A percentile compares a stretch with the other conserved stretches of the same genome.
Evolutionary conservation across 2,797 vertebrate species (phyloP).

Genomic region (Gallinago nigripennis): DNA sequence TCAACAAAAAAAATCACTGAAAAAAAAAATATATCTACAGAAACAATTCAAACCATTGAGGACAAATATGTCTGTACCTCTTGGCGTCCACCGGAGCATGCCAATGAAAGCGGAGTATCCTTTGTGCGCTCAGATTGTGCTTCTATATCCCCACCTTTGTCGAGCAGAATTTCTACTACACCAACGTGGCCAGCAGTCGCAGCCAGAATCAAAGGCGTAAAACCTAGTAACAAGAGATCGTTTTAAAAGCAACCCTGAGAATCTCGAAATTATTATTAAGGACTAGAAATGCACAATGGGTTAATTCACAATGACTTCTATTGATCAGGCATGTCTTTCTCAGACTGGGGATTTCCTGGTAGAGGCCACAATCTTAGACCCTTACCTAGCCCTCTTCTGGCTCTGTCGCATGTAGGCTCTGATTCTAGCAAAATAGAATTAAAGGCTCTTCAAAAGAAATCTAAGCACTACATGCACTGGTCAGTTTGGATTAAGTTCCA

Average conservation of each 20-base stretch:
- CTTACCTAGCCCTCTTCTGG: neutral
- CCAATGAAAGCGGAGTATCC: constrained; percentile 97
- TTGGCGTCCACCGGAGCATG: constrained; percentile 96
- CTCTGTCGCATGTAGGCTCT: neutral
- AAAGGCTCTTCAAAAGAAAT: neutral
- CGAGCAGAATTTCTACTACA: constrained; percentile 97
- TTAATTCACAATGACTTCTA: neutral
- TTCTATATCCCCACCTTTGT: constrained; percentile 98
- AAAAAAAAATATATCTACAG: neutral
- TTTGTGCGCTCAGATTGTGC: constrained; percentile 99
- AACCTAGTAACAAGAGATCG: constrained; percentile 79
- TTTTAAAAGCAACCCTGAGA: neutral
- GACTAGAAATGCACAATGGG: neutral
- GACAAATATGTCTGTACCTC: constrained; percentile 79
- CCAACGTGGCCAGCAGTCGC: constrained; percentile 98
- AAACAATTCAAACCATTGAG: neutral
- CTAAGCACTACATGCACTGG: neutral
- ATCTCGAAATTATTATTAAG: neutral
- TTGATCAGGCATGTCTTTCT: neutral
- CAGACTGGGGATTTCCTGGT: neutral
- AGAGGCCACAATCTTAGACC: neutral
- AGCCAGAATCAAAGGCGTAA: constrained; percentile 96
- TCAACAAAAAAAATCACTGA: neutral
- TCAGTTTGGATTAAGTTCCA: neutral
- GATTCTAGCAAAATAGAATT: neutral